A percentile compares a stretch with the other conserved stretches of the same genome.
These are phyloP conservation scores for Tragelaphus buxtoni DNA, from an alignment of 2,113 vertebrate species.

Conservation along the genomic window DNA sequence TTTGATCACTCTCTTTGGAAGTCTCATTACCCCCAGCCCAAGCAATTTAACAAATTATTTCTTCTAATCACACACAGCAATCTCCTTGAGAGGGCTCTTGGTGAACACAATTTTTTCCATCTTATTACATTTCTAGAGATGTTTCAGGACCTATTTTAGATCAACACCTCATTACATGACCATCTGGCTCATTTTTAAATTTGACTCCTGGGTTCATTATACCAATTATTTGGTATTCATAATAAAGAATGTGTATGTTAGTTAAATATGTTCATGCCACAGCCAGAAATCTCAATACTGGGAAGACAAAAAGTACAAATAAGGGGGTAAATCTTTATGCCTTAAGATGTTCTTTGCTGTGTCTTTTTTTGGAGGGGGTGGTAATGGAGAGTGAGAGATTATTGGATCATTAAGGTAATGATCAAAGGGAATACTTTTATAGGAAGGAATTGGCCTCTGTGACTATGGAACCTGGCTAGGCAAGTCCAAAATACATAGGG, in stretches of 20 bases:
- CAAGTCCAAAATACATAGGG: background rate
- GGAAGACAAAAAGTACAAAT: background rate
- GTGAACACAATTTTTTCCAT: background rate
- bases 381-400: background rate
- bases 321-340: background rate
- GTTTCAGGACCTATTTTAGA: background rate
- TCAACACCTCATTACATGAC: background rate
- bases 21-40: background rate
- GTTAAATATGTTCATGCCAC: background rate
- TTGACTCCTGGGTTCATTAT: background rate
- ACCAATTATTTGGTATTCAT: background rate
- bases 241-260: background rate
- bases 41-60: background rate
- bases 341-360: background rate
- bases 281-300: background rate
- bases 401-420: background rate
- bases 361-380: background rate
- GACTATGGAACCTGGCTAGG: background rate
- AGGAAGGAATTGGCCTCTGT: background rate
- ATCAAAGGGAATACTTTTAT: background rate
- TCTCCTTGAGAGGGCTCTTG: background rate
- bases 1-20: background rate
- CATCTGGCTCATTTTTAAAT: constrained; percentile 13
- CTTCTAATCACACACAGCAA: background rate
- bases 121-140: background rate